Evolutionary conservation across 2,888 invertebrate genomes (phyloP).

Genomic region (Hydrotaea diabolus): DNA sequence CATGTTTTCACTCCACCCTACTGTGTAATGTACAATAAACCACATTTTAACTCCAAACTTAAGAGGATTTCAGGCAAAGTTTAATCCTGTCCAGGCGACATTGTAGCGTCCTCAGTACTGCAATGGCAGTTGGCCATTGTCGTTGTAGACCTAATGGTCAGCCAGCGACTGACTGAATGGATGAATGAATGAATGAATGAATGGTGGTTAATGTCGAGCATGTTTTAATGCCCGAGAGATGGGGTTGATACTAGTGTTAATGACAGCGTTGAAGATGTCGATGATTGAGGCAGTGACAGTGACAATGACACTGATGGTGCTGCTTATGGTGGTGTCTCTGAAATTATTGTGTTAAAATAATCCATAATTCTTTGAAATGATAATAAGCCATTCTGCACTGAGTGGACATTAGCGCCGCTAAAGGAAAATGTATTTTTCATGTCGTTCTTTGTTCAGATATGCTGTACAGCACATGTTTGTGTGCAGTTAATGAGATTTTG

Average conservation of each 20-base stretch:
- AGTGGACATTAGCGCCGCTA: not conserved
- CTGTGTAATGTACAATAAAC: constrained; percentile 47
- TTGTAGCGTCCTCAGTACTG: not conserved
- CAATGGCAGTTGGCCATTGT: too few species aligned
- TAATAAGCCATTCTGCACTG: not conserved
- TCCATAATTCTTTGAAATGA: not conserved
- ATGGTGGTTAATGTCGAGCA: not conserved
- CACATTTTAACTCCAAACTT: constrained; percentile 60
- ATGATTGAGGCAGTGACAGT: constrained; percentile 2
- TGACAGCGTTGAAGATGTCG: constrained; percentile 10
- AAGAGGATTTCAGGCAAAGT: constrained; percentile 60
- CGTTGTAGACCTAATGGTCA: not conserved
- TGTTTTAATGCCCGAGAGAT: not conserved
- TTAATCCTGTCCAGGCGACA: constrained; percentile 52
- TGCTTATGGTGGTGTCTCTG: not conserved
- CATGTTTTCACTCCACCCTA: too few species aligned
- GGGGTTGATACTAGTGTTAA: constrained; percentile 1
- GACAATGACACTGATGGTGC: not conserved
- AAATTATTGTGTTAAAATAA: not conserved
- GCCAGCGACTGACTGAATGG: not conserved
- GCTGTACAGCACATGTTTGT: not conserved
- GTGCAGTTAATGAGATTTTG: not conserved
- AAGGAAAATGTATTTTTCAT: not conserved
- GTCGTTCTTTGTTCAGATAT: not conserved
- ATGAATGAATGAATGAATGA: not conserved